phyloP scores from a whole-genome alignment of 2,113 vertebrate genomes.

The Smithornis capensis region DNA sequence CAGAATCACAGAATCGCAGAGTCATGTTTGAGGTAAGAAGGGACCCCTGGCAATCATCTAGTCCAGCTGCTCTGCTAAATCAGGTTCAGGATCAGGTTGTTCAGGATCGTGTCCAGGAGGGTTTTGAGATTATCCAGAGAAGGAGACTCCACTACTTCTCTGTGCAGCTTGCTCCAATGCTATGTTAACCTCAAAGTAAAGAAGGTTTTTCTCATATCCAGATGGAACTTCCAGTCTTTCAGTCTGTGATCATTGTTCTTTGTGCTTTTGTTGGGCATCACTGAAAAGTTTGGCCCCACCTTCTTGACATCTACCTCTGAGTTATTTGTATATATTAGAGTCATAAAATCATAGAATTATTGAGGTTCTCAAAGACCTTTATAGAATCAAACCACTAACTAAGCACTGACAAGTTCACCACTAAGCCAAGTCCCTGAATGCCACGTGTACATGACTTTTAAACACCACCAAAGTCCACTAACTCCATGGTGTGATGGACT shows the following conservation, averaged over 20 bases:
- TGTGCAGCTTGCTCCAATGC: background rate
- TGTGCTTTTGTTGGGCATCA: background rate
- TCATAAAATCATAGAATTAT: background rate
- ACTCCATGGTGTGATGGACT: background rate
- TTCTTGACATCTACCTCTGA: background rate
- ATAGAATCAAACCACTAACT: background rate
- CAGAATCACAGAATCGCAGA: background rate
- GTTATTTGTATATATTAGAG: background rate
- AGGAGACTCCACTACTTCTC: background rate
- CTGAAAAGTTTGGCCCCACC: background rate
- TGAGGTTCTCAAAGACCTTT: background rate
- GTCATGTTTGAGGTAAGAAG: background rate
- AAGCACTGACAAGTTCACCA: background rate
- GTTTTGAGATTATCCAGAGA: background rate
- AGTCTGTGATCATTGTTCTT: background rate
- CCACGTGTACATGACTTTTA: background rate
- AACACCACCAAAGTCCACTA: background rate
- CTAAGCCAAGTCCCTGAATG: background rate
- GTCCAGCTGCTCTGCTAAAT: background rate
- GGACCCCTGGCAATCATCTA: background rate
- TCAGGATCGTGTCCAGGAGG: too few species aligned
- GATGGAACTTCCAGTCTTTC: background rate
- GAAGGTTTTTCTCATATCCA: background rate
- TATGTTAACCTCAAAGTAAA: background rate
- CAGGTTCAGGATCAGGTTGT: background rate